phyloP scores from a whole-genome alignment of 2,888 invertebrate genomes.

The Stictocephala bisonia region DNA sequence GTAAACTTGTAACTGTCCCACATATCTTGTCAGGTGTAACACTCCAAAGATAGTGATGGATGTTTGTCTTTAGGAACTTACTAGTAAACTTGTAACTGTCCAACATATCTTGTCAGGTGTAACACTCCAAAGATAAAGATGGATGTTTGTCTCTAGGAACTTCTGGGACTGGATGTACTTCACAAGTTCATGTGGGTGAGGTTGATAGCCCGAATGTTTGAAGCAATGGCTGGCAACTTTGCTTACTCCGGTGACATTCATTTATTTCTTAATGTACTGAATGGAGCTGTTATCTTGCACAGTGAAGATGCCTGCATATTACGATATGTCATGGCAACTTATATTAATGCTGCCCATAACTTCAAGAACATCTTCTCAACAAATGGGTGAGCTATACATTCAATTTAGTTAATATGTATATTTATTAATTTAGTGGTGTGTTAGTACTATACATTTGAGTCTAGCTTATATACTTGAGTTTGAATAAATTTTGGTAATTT shows the following conservation, averaged over 20 bases:
- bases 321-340: constrained; percentile 95
- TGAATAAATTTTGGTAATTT: no score
- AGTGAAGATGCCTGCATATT: constrained; percentile 97
- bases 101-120: no score
- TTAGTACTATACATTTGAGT: no score
- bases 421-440: no score
- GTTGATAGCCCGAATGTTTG: constrained; percentile 95
- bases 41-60: no score
- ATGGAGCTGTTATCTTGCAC: constrained; percentile 95
- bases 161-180: constrained; percentile 92
- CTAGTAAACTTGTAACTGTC: no score
- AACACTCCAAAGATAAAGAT: no score
- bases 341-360: constrained; percentile 97
- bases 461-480: no score
- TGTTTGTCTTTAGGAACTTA: no score
- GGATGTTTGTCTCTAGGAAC: no score
- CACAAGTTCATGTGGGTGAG: constrained; percentile 99
- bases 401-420: neutral
- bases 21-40: no score
- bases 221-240: constrained; percentile 97
- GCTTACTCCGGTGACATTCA: constrained; percentile 98
- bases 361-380: constrained; percentile 99
- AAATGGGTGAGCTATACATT: constrained; percentile 76
- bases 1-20: no score
- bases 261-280: constrained; percentile 96